phyloP scores from a whole-genome alignment of 2,888 invertebrate genomes.

The Priapulus caudatus region DNA sequence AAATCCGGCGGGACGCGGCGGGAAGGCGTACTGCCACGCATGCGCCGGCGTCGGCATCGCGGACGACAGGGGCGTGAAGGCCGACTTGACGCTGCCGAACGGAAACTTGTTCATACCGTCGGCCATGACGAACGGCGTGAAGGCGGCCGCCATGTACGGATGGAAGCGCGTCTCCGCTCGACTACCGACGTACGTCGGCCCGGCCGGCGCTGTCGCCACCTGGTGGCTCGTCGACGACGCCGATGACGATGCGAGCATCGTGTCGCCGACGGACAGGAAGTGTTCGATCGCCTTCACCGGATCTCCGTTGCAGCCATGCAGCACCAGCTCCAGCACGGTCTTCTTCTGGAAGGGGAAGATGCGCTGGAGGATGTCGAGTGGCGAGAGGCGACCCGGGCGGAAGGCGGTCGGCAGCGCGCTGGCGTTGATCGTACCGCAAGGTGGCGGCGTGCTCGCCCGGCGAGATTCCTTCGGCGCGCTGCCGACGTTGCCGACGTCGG shows the following conservation, averaged over 20 bases:
- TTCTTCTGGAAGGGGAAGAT: conserved; percentile 75
- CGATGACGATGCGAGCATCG: conserved; percentile 11
- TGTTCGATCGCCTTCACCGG: conserved; percentile 78
- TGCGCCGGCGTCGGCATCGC: neutral
- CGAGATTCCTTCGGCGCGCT: too few species aligned
- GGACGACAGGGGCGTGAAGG: neutral
- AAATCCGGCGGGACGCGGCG: neutral
- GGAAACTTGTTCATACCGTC: conserved; percentile 1
- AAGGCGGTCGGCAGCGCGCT: conserved; percentile 27
- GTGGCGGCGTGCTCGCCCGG: neutral
- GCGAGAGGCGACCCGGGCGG: conserved; percentile 43
- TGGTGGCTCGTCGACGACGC: neutral
- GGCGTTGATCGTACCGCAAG: neutral
- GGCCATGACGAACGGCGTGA: neutral
- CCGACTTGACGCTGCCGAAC: neutral
- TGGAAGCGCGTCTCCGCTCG: neutral
- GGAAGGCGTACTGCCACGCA: too few species aligned
- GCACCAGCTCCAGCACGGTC: conserved; percentile 75
- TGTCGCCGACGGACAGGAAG: conserved; percentile 46
- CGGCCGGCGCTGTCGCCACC: neutral
- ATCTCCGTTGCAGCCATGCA: conserved; percentile 82
- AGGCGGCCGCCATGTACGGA: conserved; percentile 1
- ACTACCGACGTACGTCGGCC: neutral
- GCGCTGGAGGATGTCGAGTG: conserved; percentile 64
- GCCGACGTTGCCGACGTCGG: too few species aligned